Evolutionary conservation across 2,888 invertebrate species (phyloP).

Genomic region (Dermolepida albohirtum): DNA sequence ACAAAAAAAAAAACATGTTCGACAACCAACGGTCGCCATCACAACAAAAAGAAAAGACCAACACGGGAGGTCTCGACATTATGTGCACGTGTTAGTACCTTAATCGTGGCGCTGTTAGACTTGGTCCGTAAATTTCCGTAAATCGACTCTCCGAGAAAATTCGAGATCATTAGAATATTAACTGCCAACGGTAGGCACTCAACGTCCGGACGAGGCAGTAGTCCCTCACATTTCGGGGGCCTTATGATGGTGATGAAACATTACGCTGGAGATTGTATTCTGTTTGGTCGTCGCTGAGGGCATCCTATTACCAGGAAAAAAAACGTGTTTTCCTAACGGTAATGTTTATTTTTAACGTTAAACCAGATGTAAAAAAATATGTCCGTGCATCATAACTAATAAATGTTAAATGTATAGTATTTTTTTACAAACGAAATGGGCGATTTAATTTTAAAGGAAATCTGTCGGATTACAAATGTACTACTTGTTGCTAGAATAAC

Average conservation of each 20-base stretch:
- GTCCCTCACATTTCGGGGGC: slow-evolving; percentile 3
- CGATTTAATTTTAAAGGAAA: no score
- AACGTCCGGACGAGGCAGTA: neutral
- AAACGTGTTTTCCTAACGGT: slow-evolving; percentile 10
- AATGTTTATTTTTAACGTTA: slow-evolving; percentile 9
- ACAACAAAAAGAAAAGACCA: slow-evolving; percentile 1
- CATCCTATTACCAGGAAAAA: neutral
- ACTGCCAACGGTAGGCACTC: neutral
- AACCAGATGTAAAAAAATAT: neutral
- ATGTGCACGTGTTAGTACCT: slow-evolving; percentile 27
- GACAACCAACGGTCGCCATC: slow-evolving; percentile 4
- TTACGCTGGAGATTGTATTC: no score
- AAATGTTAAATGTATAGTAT: no score
- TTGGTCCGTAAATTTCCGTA: slow-evolving; percentile 29
- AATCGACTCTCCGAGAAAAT: slow-evolving; percentile 31
- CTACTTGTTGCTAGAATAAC: no score
- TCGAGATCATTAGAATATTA: slow-evolving; percentile 37
- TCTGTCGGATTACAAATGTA: no score
- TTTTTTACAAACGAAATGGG: no score
- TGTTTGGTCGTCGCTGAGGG: neutral
- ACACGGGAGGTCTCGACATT: slow-evolving; percentile 3
- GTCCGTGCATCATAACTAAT: neutral
- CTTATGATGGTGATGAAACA: no score
- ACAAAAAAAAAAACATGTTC: no score
- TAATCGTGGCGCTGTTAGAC: slow-evolving; percentile 17